Base-by-base conservation (phyloP, 2,888 invertebrate species). In the Xestia sexstrigata region DNA sequence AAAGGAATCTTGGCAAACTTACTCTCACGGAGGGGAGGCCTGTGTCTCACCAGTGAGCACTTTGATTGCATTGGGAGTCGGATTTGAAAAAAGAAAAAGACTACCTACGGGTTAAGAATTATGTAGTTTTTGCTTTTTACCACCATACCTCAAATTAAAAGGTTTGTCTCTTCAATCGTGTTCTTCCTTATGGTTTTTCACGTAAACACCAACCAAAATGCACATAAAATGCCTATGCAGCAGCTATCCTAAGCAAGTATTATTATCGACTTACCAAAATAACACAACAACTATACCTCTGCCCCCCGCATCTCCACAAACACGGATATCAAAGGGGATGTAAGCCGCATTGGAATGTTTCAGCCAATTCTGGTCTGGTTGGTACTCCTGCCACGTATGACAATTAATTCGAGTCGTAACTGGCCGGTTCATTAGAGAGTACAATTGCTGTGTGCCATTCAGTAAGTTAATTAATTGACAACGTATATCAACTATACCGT, bases 391-490 rank as follows among this genome's bases (percentile, higher is more conserved):
- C 93, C 95, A 95, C 95, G 95, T 95, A 92, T 93, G 92, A 91
- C 94, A 93, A 95, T 95, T 95, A 95, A 95, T 95, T 94, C 92
- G 90, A 92, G 90, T 90, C 89, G 91, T 89, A 83, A 90, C 90
- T 88, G 91, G 89, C 88, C 90, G 89, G 93, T 94, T 95, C 94
- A 95, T 95, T 95, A 94, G 93, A 91, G 93, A 90, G 91, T 90
- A 92, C 93, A 93, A 93, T 94, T 92, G 90, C 90, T 89, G 89
- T 89, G 89, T 91, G 91, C 89, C 89, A 91, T 93, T 92, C 90
- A 91, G 91, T 92, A 90, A 92, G 92, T 92, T 93, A 93, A 94
- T 94, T 94, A 93, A 93, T 92, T 90, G 89, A 47, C 85, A 58
- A 65, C 71, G 71, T 85, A 75, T 74, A 73, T 82, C 58, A 74